Base-by-base conservation (phyloP, 2,113 vertebrate species). In the Globicephala melas region DNA sequence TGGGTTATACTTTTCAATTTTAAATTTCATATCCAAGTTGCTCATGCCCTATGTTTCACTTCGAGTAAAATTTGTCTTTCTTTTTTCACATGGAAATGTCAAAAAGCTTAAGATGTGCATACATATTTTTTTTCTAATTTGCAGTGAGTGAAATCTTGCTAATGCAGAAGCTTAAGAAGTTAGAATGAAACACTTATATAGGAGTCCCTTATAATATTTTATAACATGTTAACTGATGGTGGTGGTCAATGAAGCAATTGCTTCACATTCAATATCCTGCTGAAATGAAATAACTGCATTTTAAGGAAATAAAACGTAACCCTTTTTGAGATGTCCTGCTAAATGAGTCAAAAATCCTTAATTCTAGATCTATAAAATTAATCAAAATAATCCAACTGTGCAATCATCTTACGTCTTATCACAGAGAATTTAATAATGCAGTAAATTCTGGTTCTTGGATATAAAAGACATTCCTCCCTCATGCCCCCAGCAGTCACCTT, bases 321-420 rank as follows among this genome's bases (percentile, higher is more conserved):
- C 70, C 53, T 97, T 97, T 74, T 77, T 96, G 71, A 97, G 85
- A 96, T 91, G 95, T 89, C 93, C 85, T 77, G 92, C n/a, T 80
- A 96, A 98, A 98, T 97, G 95, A 97, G 87, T 98, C 60, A 98
- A 98, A 98, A 98, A 97, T 62, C 10, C 26, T 92, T 96, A 95
- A 65, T 89, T 93, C 73, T 93, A 89, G 90, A 96, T 58, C 79
- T 84, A 96, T 62, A 74, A 94, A 96, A 97, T 97, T 95, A 96
- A 95, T 97, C 94, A 95, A 96, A 97, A 96, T 79, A 97, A 95
- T 50, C 60, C 95, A 67, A 55, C 82, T 95, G 95, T 96, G 76
- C 60, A 93, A 77, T 74, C 55, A 94, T 58, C 58, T 80, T 31
- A 26, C 33, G 67, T 96, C 77, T 79, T 94, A 82, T 55, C 26